These are phyloP conservation scores for Gymnarchus niloticus DNA, from an alignment of 2,113 vertebrate genomes.

Conservation along the genomic window DNA sequence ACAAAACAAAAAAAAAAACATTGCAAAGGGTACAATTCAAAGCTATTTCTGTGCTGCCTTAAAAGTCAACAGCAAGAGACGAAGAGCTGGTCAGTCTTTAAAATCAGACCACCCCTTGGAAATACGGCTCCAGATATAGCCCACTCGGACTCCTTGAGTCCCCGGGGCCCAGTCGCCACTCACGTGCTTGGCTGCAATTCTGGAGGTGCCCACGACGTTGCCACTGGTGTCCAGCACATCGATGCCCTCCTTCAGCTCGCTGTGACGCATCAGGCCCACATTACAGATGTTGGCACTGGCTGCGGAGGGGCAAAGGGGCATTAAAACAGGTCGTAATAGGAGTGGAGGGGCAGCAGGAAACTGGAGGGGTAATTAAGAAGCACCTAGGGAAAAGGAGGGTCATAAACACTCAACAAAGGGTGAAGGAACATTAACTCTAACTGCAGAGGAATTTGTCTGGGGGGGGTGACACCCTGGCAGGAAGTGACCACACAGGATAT, in stretches of 20 bases:
- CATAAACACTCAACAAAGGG: neutral
- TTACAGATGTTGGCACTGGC: conserved; percentile 92
- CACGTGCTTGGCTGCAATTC: conserved; percentile 80
- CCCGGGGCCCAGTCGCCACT: conserved; percentile 38
- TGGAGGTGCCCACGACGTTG: conserved; percentile 78
- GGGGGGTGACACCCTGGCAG: neutral
- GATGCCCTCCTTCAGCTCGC: conserved; percentile 82
- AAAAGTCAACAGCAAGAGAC: neutral
- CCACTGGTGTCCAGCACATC: conserved; percentile 70
- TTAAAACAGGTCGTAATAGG: neutral
- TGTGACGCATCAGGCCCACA: conserved; percentile 86
- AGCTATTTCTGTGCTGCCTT: neutral
- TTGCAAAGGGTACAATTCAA: neutral
- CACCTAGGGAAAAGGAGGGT: neutral
- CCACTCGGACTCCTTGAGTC: no score
- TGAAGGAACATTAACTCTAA: neutral
- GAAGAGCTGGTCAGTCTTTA: neutral
- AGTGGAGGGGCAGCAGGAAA: neutral
- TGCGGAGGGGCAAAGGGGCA: conserved; percentile 45
- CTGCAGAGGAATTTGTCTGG: neutral
- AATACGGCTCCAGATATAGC: neutral
- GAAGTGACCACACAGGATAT: conserved; percentile 1
- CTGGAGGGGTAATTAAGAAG: neutral
- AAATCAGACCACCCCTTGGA: neutral
- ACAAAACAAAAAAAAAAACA: conserved; percentile 29